Evolutionary conservation across 2,888 invertebrate genomes (phyloP).

Genomic region (Nebria brevicollis): DNA sequence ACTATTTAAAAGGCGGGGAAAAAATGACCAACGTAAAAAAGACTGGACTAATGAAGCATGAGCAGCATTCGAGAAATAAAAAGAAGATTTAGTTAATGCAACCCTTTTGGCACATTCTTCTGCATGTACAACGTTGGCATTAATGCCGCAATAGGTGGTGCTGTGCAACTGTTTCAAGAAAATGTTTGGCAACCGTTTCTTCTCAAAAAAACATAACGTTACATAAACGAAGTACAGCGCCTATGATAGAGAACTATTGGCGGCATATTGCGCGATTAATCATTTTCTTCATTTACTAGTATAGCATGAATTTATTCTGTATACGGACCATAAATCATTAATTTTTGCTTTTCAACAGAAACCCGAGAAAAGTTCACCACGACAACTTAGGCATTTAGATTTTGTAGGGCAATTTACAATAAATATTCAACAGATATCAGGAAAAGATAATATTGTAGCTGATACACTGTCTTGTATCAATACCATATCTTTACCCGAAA

Average conservation of each 20-base stretch:
- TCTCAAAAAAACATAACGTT: too few species aligned
- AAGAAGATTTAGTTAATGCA: too few species aligned
- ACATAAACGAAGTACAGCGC: too few species aligned
- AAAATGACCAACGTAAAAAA: constrained; percentile 52
- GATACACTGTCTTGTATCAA: constrained; percentile 54
- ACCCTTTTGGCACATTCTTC: too few species aligned
- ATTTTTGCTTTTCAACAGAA: constrained; percentile 54
- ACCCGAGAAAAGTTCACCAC: constrained; percentile 54
- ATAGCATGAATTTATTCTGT: constrained; percentile 51
- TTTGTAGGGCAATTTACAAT: constrained; percentile 58
- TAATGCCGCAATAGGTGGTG: too few species aligned
- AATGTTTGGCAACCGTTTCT: too few species aligned
- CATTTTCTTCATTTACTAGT: constrained; percentile 57
- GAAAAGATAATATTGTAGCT: constrained; percentile 56
- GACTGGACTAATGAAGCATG: too few species aligned
- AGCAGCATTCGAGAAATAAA: too few species aligned
- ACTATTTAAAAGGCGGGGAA: constrained; percentile 50
- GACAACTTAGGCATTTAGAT: constrained; percentile 56
- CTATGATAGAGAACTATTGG: too few species aligned
- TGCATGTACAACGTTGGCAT: too few species aligned
- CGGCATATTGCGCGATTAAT: constrained; percentile 54
- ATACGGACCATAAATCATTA: constrained; percentile 57
- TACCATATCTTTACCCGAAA: constrained; percentile 40
- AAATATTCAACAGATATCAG: constrained; percentile 55
- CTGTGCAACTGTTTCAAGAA: too few species aligned